Evolutionary conservation across 1,140 invertebrate species (phyloP).

Genomic region (Chironomus striatipennis): DNA sequence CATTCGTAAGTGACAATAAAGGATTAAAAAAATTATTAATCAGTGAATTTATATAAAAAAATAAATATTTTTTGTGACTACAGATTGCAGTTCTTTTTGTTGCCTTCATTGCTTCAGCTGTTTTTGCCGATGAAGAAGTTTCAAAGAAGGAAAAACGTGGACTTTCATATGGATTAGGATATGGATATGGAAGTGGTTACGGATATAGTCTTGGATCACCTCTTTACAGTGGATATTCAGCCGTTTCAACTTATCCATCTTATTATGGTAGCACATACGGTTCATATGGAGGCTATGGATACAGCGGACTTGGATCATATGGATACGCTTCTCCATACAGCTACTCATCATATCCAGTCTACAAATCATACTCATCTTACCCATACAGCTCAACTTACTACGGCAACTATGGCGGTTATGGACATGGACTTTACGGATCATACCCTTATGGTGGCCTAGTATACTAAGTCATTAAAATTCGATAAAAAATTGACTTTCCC

Average conservation of each 20-base stretch:
- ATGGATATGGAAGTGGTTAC: neutral
- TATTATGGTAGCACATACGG: conserved; percentile 4
- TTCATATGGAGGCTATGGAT: neutral
- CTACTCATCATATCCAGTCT: neutral
- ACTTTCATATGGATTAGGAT: neutral
- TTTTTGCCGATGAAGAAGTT: neutral
- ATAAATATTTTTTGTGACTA: neutral
- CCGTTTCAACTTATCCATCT: neutral
- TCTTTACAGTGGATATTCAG: neutral
- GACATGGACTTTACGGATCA: neutral
- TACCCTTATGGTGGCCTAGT: neutral
- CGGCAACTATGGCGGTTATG: neutral
- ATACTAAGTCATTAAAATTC: neutral
- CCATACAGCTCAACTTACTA: no score
- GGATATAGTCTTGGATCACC: neutral
- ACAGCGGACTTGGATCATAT: neutral
- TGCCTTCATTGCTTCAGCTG: neutral
- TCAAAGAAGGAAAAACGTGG: neutral
- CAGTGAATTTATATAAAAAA: no score
- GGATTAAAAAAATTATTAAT: neutral
- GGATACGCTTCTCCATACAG: neutral
- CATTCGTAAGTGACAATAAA: neutral
- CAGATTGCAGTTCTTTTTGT: neutral
- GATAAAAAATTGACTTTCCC: conserved; percentile 16
- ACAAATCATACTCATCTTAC: neutral